These are phyloP conservation scores for Megastigmus dorsalis DNA, from an alignment of 2,888 invertebrate species.

Conservation along the genomic window DNA sequence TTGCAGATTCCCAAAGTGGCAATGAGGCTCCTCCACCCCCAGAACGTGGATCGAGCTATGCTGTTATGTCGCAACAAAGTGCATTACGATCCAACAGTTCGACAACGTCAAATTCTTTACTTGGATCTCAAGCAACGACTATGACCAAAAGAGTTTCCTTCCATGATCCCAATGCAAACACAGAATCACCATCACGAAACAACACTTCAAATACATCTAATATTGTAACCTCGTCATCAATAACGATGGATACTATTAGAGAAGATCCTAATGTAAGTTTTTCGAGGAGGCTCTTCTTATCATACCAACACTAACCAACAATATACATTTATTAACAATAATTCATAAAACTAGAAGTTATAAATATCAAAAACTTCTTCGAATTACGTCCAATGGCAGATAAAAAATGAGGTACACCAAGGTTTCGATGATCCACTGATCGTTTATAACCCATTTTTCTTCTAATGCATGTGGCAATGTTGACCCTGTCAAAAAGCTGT, in stretches of 20 bases:
- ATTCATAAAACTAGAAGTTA: slow-evolving; percentile 44
- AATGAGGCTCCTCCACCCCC: slow-evolving; percentile 83
- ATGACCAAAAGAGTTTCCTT: slow-evolving; percentile 84
- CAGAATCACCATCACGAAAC: slow-evolving; percentile 66
- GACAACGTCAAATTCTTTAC: slow-evolving; percentile 68
- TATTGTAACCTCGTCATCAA: slow-evolving; percentile 68
- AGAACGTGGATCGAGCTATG: slow-evolving; percentile 91
- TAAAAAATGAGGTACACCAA: slow-evolving; percentile 57
- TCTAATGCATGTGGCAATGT: slow-evolving; percentile 53
- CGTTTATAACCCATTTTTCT: slow-evolving; percentile 27
- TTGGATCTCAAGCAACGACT: slow-evolving; percentile 67
- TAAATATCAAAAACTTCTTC: slow-evolving; percentile 62
- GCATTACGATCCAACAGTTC: slow-evolving; percentile 73
- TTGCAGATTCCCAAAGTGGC: slow-evolving; percentile 66
- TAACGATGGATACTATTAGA: slow-evolving; percentile 77
- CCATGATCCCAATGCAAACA: slow-evolving; percentile 78
- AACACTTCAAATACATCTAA: slow-evolving; percentile 72
- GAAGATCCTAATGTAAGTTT: slow-evolving; percentile 89
- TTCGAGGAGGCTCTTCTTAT: neutral
- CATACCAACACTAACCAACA: slow-evolving; percentile 3
- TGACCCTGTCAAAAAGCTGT: slow-evolving; percentile 44
- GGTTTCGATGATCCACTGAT: slow-evolving; percentile 43
- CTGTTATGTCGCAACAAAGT: slow-evolving; percentile 85
- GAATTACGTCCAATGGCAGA: slow-evolving; percentile 67
- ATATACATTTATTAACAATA: slow-evolving; percentile 22